Conservation (phyloP, 2,888 invertebrate genomes). For the Leucoptera coffeella region DNA sequence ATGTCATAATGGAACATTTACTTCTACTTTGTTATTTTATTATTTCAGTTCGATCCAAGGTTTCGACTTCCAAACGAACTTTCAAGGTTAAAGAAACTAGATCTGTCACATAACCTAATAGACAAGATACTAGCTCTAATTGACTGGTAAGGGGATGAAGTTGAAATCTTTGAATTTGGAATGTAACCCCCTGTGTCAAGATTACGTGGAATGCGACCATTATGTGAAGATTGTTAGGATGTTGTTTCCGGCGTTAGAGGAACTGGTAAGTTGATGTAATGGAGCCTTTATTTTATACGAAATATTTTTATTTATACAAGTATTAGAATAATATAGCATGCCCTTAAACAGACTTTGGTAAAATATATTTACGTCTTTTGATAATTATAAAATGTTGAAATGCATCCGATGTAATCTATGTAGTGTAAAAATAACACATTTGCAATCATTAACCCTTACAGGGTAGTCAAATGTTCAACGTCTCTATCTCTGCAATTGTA, state of each 20-base stretch:
- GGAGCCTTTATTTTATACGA: too few relatives aligned
- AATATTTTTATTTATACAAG: too few relatives aligned
- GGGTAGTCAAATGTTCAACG: too few relatives aligned
- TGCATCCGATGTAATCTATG: too few relatives aligned
- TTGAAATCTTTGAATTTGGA: conserved; percentile 54
- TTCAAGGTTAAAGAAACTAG: conserved; percentile 18
- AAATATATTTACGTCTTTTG: too few relatives aligned
- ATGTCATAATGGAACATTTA: too few relatives aligned
- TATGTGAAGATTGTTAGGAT: conserved; percentile 53
- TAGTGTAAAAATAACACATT: too few relatives aligned
- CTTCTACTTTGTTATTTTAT: conserved; percentile 7
- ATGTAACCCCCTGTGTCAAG: conserved; percentile 65
- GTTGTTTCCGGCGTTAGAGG: conserved; percentile 42
- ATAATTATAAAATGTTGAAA: too few relatives aligned
- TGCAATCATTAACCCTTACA: too few relatives aligned
- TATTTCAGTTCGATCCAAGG: conserved; percentile 18
- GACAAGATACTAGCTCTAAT: conserved; percentile 14
- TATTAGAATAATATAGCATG: too few relatives aligned
- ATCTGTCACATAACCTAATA: conserved; percentile 23
- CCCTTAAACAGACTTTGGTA: too few relatives aligned
- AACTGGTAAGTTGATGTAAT: conserved; percentile 39
- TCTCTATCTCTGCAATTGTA: too few relatives aligned
- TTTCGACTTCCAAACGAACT: conserved; percentile 14
- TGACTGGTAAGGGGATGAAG: conserved; percentile 17
- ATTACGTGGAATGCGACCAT: conserved; percentile 48